Evolutionary conservation across 2,888 invertebrate species (phyloP), one percentile per base, ranked within the genome.

Genomic region (Pseudoips prasinana): DNA sequence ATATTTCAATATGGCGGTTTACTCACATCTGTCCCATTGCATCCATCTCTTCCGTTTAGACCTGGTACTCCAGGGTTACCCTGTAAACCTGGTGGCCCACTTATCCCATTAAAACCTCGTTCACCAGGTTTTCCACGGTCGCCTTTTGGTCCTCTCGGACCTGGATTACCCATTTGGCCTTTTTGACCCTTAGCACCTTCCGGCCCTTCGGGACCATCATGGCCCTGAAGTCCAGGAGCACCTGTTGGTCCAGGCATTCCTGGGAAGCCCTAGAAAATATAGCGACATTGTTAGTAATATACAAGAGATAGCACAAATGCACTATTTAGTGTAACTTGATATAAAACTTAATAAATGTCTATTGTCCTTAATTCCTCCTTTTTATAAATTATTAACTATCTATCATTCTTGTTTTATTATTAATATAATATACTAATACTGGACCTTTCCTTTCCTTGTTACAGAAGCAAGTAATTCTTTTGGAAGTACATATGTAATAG

Each of bases 11-110:
- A n/a, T n/a, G n/a, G n/a, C n/a, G n/a, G 25, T 10, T 8, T 50
- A 89, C 92, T 91, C 90, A 96, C 96, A 78, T 97, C 97, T 32
- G 97, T 96, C 64, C 98, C 98, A 67, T 98, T 98, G 71, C 98
- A 99, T 6, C 98, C 99, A 71, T 98, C 98, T 60, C 94, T 87
- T 30, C 98, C 98, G 22, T 95, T 93, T 24, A 92, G 85, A 55
- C 98, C 98, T n/a, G 91, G 90, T 91, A 45, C 22, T 18, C 97
- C 95, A 0, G 90, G 58, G 34, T 90, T 90, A 18, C 95, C 95
- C 67, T 90, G 92, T 39, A 91, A 82, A 24, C 97, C 97, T 23
- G 92, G 85, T 11, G 49, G 46, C 17, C 55, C 55, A 44, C 39
- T 46, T 28, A 53, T 49, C 25, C 55, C 55, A 93, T 94, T 42